Percentiles rank a stretch among this genome's conserved stretches.
Evolutionary conservation across 2,113 vertebrate species (phyloP).

Genomic region (Channa maculata): DNA sequence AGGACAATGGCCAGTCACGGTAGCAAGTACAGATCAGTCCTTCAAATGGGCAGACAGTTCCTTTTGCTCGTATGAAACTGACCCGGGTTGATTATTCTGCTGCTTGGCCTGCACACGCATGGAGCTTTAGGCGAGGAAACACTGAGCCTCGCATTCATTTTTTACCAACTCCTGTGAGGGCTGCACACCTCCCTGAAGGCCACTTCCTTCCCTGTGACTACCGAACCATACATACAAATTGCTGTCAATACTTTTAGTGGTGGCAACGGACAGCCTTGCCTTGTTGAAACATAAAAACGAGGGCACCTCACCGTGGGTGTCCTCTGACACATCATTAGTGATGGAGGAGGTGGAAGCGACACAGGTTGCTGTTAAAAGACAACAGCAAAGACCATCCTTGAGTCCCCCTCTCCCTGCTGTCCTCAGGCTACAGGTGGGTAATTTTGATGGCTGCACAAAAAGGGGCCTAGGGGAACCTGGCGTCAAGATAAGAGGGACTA

Average conservation of each 20-base stretch:
- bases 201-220: constrained; percentile 34
- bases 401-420: constrained; percentile 12
- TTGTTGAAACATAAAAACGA: constrained; percentile 8
- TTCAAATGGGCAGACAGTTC: constrained; percentile 10
- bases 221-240: constrained; percentile 52
- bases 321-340: constrained; percentile 76
- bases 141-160: constrained; percentile 32
- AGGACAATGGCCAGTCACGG: constrained; percentile 49
- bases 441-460: constrained; percentile 77
- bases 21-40: constrained; percentile 42
- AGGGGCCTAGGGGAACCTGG: constrained; percentile 72
- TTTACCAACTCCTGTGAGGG: constrained; percentile 45
- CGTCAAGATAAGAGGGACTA: constrained; percentile 73
- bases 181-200: constrained; percentile 41
- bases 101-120: neutral
- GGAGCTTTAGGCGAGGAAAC: constrained; percentile 11
- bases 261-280: constrained; percentile 16
- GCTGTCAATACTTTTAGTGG: constrained; percentile 53
- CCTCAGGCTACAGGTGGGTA: constrained; percentile 83
- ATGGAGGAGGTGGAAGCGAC: constrained; percentile 55
- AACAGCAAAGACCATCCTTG: constrained; percentile 23
- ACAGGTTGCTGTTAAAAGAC: constrained; percentile 67
- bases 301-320: constrained; percentile 55
- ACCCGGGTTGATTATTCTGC: constrained; percentile 49
- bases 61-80: constrained; percentile 20